Evolutionary conservation across 2,113 vertebrate genomes (phyloP).

Genomic region (Smithornis capensis): DNA sequence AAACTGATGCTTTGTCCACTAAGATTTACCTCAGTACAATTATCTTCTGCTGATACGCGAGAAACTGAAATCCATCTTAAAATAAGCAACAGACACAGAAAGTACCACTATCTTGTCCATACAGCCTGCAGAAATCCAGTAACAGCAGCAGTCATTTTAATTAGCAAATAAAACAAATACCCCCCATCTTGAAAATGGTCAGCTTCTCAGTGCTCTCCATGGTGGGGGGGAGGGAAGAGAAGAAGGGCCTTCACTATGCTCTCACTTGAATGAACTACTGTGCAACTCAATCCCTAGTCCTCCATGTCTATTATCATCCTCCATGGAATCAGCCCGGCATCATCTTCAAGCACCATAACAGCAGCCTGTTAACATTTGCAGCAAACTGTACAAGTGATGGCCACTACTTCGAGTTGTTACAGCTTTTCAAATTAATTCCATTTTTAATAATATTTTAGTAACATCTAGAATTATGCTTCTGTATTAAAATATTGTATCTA

Average conservation of each 20-base stretch:
- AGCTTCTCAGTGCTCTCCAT: not conserved
- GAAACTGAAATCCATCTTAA: not conserved
- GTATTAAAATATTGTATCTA: not conserved
- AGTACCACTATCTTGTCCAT: not conserved
- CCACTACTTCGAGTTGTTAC: not conserved
- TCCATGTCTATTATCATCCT: not conserved
- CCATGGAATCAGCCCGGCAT: not conserved
- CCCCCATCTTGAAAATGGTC: not conserved
- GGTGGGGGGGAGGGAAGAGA: too few relatives aligned
- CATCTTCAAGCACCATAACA: not conserved
- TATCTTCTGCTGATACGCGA: not conserved
- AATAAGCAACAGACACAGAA: not conserved
- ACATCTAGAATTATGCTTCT: not conserved
- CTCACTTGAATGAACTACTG: not conserved
- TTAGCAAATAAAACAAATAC: not conserved
- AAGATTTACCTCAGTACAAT: not conserved
- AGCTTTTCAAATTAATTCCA: not conserved
- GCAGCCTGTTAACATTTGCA: not conserved
- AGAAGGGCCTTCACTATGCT: not conserved
- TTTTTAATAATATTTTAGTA: not conserved
- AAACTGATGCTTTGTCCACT: not conserved
- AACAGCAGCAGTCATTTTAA: not conserved
- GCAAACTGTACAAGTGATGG: not conserved
- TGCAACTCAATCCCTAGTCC: not conserved
- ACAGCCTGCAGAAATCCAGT: not conserved